Evolutionary conservation across 2,888 invertebrate species (phyloP).

Genomic region (Amitus sp.): DNA sequence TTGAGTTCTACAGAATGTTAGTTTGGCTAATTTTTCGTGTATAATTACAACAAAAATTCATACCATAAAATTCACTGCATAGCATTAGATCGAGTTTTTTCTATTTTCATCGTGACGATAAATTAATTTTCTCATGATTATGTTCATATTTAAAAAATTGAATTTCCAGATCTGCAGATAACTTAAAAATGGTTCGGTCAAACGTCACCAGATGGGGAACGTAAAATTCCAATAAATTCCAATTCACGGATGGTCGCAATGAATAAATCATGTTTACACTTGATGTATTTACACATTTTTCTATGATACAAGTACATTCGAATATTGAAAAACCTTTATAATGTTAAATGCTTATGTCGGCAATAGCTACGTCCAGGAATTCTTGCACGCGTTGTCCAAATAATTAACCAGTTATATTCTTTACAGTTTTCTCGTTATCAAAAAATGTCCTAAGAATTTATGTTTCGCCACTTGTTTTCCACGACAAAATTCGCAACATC

Average conservation of each 20-base stretch:
- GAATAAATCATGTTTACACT: constrained; percentile 44
- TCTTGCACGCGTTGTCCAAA: constrained; percentile 19
- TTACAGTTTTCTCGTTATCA: constrained; percentile 31
- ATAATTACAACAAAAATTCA: no score
- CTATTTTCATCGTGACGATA: no score
- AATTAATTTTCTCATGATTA: no score
- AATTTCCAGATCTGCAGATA: no score
- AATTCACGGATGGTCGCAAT: constrained; percentile 36
- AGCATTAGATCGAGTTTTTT: no score
- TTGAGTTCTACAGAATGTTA: no score
- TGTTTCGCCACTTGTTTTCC: constrained; percentile 4
- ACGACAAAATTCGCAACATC: constrained; percentile 4
- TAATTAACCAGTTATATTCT: constrained; percentile 9
- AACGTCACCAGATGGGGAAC: not conserved
- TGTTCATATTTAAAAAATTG: no score
- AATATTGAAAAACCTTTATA: constrained; percentile 48
- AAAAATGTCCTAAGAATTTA: constrained; percentile 23
- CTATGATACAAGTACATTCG: constrained; percentile 48
- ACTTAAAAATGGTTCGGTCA: no score
- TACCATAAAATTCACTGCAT: no score
- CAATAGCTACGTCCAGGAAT: constrained; percentile 52
- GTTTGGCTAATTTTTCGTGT: no score
- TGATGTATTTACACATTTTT: constrained; percentile 48
- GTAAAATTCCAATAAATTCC: not conserved
- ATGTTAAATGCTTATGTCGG: constrained; percentile 45